Base-by-base conservation (phyloP, 2,113 vertebrate genomes). In the Pantherophis guttatus region DNA sequence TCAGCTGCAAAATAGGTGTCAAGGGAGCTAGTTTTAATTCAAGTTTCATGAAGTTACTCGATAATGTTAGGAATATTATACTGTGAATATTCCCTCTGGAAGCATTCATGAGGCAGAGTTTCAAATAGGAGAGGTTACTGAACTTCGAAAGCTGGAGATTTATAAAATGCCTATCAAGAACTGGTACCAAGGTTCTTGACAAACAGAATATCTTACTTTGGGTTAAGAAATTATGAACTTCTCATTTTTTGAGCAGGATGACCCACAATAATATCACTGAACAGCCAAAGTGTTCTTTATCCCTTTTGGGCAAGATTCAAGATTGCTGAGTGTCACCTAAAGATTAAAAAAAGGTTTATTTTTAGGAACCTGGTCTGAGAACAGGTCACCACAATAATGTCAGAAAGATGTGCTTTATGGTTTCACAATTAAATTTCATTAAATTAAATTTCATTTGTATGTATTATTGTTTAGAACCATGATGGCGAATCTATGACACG, bases 11-110 rank as follows among this genome's bases (percentile, higher is more conserved):
- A 92, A 58, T 92, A 44, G 53, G 15, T 50, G 24, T 62, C 50
- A 29, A 48, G 48, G 54, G 92, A 58, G 26, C 26, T 8, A 6
- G 48, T 8, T 92, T 92, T 92, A 92, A 92, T 92, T 85, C 89
- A 70, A 92, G 65, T 54, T 92, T 92, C 65, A 92, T 92, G 53
- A 89, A 89, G 52, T 88, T 58, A 44, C 88, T 55, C 50, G 39
- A 26, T 85, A 85, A 81, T 50, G 65, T 81, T 58, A 81, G 53
- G 39, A 57, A 81, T 92, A 57, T 89, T 44, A 26, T 92, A 81
- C 87, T 48, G 53, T 17, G 81, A 81, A 81, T 81, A 89, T 89
- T 81, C 65, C 53, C 58, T 50, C 24, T 89, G 92, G 59, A 88
- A 62, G 52, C 29, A 88, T 24, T 26, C 33, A 58, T 57, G 65